Percentiles rank a stretch among this genome's conserved stretches.
Conservation (phyloP, 2,888 invertebrate species). For the Mactromeris polynyma region DNA sequence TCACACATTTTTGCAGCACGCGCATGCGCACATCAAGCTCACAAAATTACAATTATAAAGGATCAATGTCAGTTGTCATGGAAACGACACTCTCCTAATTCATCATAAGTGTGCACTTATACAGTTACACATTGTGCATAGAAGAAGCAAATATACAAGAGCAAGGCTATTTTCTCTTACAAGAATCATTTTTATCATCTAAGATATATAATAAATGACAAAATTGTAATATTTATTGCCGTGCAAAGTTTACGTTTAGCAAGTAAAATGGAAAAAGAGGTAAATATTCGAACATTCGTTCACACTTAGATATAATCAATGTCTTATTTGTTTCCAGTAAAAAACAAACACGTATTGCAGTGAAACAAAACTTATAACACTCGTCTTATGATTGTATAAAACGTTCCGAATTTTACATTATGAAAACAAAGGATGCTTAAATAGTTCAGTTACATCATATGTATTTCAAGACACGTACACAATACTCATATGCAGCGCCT, state of each 20-base stretch:
- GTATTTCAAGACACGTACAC: neutral
- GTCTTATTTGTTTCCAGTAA: neutral
- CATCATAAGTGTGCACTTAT: neutral
- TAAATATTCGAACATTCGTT: neutral
- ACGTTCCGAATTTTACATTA: neutral
- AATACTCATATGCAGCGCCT: neutral
- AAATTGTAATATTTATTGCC: constrained; percentile 25
- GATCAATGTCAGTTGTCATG: neutral
- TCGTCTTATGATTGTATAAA: neutral
- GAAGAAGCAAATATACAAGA: constrained; percentile 22
- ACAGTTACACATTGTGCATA: constrained; percentile 13
- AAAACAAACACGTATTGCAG: constrained; percentile 16
- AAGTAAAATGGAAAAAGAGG: constrained; percentile 20
- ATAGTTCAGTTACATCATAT: neutral
- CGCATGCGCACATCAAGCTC: neutral
- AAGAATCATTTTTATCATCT: constrained; percentile 4
- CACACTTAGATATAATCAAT: neutral
- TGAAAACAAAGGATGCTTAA: neutral
- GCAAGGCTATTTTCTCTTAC: constrained; percentile 16
- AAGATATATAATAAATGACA: constrained; percentile 8
- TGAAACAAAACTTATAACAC: neutral
- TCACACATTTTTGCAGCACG: neutral
- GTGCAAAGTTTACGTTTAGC: constrained; percentile 21
- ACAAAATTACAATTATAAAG: constrained; percentile 8
- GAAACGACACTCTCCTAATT: neutral